A percentile compares a stretch with the other conserved stretches of the same genome.
These are phyloP conservation scores for Bombus turneri DNA, from an alignment of 1,140 invertebrate species.

Conservation along the genomic window DNA sequence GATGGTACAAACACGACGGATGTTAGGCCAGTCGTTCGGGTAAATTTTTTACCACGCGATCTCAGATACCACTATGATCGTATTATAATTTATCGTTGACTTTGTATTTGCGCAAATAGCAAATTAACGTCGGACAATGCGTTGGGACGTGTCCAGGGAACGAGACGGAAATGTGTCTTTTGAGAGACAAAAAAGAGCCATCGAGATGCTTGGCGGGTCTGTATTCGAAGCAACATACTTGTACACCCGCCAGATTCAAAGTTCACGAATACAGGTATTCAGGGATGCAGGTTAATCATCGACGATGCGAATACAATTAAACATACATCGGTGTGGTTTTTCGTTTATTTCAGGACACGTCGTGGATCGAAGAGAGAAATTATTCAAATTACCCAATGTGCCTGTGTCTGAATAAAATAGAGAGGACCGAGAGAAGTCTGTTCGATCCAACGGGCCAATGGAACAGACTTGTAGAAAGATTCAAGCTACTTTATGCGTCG, in stretches of 20 bases:
- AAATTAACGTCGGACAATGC: constrained; percentile 83
- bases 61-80: too few species aligned
- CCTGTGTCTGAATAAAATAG: constrained; percentile 74
- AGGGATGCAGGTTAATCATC: neutral
- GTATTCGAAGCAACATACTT: constrained; percentile 77
- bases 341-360: constrained; percentile 71
- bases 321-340: neutral
- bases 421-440: neutral
- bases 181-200: constrained; percentile 78
- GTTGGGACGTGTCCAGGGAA: constrained; percentile 79
- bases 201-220: constrained; percentile 78
- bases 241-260: constrained; percentile 79
- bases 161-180: constrained; percentile 78
- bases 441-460: neutral
- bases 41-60: constrained; percentile 48
- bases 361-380: constrained; percentile 78
- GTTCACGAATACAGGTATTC: constrained; percentile 80
- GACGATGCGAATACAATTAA: neutral
- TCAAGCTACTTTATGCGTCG: constrained; percentile 21
- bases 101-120: constrained; percentile 64
- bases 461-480: constrained; percentile 1
- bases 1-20: constrained; percentile 75
- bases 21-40: constrained; percentile 73
- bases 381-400: constrained; percentile 80
- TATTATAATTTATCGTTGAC: neutral